Conservation (phyloP, 2,113 vertebrate genomes). For the Hassar affinis region DNA sequence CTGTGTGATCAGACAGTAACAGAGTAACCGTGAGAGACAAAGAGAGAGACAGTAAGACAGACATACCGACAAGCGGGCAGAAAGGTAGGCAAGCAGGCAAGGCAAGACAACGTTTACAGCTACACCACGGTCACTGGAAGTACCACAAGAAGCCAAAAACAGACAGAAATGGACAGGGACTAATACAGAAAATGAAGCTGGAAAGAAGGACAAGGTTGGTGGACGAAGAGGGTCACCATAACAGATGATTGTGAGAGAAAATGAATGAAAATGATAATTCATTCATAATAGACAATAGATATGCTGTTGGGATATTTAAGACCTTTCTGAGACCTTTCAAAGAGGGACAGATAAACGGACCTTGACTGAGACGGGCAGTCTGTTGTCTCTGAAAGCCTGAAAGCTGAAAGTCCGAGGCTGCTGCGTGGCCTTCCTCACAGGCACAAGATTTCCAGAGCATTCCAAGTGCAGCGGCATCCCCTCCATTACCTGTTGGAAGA, state of each 20-base stretch:
- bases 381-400: conserved; percentile 93
- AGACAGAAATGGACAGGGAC: conserved; percentile 31
- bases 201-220: conserved; percentile 31
- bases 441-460: conserved; percentile 92
- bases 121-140: conserved; percentile 38
- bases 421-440: conserved; percentile 89
- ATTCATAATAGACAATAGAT: conserved; percentile 13
- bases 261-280: conserved; percentile 2
- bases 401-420: conserved; percentile 91
- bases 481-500: conserved; percentile 83
- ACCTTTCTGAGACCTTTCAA: neutral
- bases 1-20: conserved; percentile 80
- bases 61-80: conserved; percentile 74
- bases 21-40: conserved; percentile 77
- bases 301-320: neutral
- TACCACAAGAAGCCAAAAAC: conserved; percentile 46
- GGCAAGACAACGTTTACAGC: conserved; percentile 50
- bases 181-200: conserved; percentile 34
- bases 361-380: conserved; percentile 91
- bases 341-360: conserved; percentile 63
- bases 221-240: conserved; percentile 23
- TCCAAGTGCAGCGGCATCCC: conserved; percentile 91
- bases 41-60: conserved; percentile 82
- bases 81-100: conserved; percentile 74
- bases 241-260: neutral